These are phyloP conservation scores for Tachina fera DNA, from an alignment of 2,888 invertebrate genomes.

Conservation along the genomic window DNA sequence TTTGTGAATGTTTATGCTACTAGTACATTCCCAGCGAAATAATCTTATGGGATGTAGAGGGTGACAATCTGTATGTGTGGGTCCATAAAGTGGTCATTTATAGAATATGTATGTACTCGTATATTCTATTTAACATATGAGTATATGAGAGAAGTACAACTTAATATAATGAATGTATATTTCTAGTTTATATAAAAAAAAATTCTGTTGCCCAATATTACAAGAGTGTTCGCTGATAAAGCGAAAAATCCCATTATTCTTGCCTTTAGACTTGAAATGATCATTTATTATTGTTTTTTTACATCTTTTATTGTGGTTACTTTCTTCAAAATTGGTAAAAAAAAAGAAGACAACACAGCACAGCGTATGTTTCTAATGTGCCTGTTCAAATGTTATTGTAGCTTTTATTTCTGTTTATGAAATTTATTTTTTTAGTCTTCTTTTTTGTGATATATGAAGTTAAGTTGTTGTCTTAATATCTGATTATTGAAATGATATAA, in stretches of 20 bases:
- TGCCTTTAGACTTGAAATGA: slow-evolving; percentile 76
- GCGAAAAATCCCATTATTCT: slow-evolving; percentile 78
- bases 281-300: slow-evolving; percentile 78
- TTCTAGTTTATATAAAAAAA: neutral
- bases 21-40: slow-evolving; percentile 1
- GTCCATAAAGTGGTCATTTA: slow-evolving; percentile 62
- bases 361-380: slow-evolving; percentile 79
- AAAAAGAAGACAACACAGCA: slow-evolving; percentile 27
- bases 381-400: slow-evolving; percentile 73
- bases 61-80: slow-evolving; percentile 47
- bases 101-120: slow-evolving; percentile 36
- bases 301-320: slow-evolving; percentile 32
- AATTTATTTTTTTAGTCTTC: slow-evolving; percentile 14
- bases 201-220: slow-evolving; percentile 18
- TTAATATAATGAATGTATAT: slow-evolving; percentile 58
- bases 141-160: slow-evolving; percentile 39
- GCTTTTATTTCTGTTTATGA: slow-evolving; percentile 54
- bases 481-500: slow-evolving; percentile 63
- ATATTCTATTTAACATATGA: slow-evolving; percentile 58
- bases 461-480: slow-evolving; percentile 58
- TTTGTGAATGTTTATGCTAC: neutral
- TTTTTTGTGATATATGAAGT: slow-evolving; percentile 59
- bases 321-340: slow-evolving; percentile 35
- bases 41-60: slow-evolving; percentile 29
- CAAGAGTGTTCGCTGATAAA: slow-evolving; percentile 69